Percentiles rank a stretch among this genome's conserved stretches.
Evolutionary conservation across 2,888 invertebrate genomes (phyloP).

Genomic region (Catocala sponsa): DNA sequence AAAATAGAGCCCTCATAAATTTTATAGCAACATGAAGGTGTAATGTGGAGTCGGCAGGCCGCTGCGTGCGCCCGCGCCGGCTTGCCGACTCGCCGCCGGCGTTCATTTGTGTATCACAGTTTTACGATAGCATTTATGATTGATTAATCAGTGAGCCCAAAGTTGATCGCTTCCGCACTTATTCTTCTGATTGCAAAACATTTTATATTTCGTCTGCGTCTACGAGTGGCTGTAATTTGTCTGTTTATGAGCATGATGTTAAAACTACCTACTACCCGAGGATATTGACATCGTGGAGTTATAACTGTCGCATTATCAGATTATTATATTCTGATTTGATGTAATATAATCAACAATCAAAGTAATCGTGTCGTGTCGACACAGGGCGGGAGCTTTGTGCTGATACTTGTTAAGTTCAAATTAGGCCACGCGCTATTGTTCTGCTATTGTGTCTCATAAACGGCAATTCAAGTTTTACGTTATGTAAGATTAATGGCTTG

Average conservation of each 20-base stretch:
- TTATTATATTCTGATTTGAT: constrained; percentile 37
- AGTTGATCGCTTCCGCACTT: constrained; percentile 78
- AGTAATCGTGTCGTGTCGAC: constrained; percentile 24
- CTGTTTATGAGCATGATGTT: constrained; percentile 46
- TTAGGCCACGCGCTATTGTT: constrained; percentile 53
- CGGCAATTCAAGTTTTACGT: constrained; percentile 49
- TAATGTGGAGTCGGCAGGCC: constrained; percentile 62
- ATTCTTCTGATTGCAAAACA: constrained; percentile 73
- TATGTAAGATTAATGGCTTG: constrained; percentile 51
- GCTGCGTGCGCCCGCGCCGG: constrained; percentile 44
- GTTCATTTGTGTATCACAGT: constrained; percentile 66
- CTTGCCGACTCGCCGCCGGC: constrained; percentile 57
- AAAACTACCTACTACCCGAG: constrained; percentile 37
- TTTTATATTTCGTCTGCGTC: constrained; percentile 52
- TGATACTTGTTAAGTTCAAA: constrained; percentile 47
- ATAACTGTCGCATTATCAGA: constrained; percentile 31
- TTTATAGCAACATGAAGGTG: constrained; percentile 79
- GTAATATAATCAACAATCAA: constrained; percentile 27
- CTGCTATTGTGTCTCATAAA: constrained; percentile 53
- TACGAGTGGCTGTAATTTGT: constrained; percentile 50
- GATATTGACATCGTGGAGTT: constrained; percentile 44
- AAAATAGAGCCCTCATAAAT: constrained; percentile 84
- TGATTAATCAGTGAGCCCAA: constrained; percentile 76
- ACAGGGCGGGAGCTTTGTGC: constrained; percentile 42
- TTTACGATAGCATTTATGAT: constrained; percentile 78